These are phyloP conservation scores for Montipora capitata DNA, from an alignment of 92 coral and sea anemone genomes.

Conservation along the genomic window DNA sequence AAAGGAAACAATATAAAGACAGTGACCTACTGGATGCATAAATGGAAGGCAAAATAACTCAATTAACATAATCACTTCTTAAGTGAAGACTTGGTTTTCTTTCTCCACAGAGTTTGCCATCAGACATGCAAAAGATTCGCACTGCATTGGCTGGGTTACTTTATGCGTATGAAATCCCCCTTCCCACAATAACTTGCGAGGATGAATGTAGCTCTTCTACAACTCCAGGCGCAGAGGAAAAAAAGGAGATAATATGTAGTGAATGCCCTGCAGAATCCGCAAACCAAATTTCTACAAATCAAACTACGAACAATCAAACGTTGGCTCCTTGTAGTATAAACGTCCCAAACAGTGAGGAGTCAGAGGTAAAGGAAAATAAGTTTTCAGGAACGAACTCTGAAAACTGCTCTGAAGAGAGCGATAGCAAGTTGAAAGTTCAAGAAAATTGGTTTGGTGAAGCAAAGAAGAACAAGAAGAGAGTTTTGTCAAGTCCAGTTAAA, in stretches of 20 bases:
- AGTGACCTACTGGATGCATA: too few species aligned
- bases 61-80: too few species aligned
- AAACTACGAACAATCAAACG: constrained; percentile 17
- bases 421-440: constrained; percentile 72
- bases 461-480: constrained; percentile 65
- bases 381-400: constrained; percentile 41
- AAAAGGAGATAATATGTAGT: constrained; percentile 13
- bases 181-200: constrained; percentile 54
- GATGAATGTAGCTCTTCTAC: constrained; percentile 35
- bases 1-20: too few species aligned
- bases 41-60: too few species aligned
- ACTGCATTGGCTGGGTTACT: constrained; percentile 90
- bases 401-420: constrained; percentile 52
- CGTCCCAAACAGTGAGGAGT: constrained; percentile 7
- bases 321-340: neutral
- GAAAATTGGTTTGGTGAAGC: constrained; percentile 92
- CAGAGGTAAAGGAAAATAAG: constrained; percentile 16
- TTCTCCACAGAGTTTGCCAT: constrained; percentile 85
- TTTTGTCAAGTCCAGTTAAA: constrained; percentile 59
- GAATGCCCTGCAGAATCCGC: neutral
- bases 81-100: neutral
- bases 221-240: constrained; percentile 30
- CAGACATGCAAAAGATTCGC: constrained; percentile 95
- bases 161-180: constrained; percentile 97
- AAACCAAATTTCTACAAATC: neutral